A percentile compares a stretch with the other conserved stretches of the same genome.
Conservation (phyloP, 2,888 invertebrate species). For the Sarcophaga carnaria region DNA sequence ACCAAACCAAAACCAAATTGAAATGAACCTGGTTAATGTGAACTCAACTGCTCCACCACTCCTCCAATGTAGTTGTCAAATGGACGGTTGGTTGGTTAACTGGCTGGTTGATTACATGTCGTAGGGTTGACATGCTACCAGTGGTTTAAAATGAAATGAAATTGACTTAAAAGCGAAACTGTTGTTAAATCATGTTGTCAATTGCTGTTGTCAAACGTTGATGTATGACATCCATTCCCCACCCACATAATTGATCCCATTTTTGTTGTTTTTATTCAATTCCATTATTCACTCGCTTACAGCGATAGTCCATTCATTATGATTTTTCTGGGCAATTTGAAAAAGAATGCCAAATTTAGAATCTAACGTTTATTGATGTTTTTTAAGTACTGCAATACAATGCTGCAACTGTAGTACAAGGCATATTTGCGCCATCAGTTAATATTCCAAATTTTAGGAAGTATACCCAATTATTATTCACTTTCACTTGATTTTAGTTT, state of each 20-base stretch:
- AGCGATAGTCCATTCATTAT: conserved; percentile 7
- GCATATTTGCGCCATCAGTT: too few species aligned
- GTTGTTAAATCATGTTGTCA: conserved; percentile 58
- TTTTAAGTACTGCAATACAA: background rate
- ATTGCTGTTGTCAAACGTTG: conserved; percentile 60
- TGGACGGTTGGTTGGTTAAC: background rate
- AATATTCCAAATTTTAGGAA: too few species aligned
- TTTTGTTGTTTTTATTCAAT: conserved; percentile 32
- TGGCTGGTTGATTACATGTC: background rate
- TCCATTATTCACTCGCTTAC: background rate
- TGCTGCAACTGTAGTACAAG: background rate
- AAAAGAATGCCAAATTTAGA: background rate
- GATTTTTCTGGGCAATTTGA: conserved; percentile 6
- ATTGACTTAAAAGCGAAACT: conserved; percentile 51
- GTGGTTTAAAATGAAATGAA: conserved; percentile 36
- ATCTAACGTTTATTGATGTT: background rate
- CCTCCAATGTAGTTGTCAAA: background rate
- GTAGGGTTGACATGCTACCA: background rate
- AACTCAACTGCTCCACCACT: background rate
- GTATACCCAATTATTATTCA: too few species aligned
- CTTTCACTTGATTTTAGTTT: too few species aligned
- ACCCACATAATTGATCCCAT: conserved; percentile 63
- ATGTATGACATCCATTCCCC: conserved; percentile 61
- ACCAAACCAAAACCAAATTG: background rate
- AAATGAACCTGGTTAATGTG: background rate